Evolutionary conservation across 2,797 vertebrate species (phyloP).

Genomic region (Siniperca undulata): DNA sequence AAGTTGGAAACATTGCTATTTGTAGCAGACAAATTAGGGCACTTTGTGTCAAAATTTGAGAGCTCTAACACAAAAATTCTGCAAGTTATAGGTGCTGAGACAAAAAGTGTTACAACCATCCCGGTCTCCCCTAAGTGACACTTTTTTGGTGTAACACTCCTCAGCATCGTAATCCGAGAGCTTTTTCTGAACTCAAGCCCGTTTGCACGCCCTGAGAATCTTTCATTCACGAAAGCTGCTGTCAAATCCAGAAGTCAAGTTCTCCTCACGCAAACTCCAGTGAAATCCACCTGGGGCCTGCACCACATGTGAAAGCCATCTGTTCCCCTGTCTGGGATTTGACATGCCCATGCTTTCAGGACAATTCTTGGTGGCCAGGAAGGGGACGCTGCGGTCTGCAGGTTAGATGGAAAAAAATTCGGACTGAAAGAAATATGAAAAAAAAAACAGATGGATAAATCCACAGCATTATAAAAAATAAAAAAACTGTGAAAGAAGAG

Average conservation of each 20-base stretch:
- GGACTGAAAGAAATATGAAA: neutral
- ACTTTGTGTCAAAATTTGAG: too few species aligned
- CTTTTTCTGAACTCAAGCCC: neutral
- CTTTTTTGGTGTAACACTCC: neutral
- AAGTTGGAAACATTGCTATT: too few species aligned
- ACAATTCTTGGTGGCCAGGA: neutral
- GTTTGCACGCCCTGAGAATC: neutral
- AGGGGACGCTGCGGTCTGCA: constrained; percentile 3
- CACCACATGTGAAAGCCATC: constrained; percentile 37
- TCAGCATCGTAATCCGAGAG: neutral
- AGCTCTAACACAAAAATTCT: too few species aligned
- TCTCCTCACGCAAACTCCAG: neutral
- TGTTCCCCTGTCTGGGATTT: neutral
- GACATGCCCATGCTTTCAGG: neutral
- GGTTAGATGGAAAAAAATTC: neutral
- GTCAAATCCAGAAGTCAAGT: neutral
- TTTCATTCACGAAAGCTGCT: constrained; percentile 19
- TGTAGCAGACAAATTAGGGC: too few species aligned
- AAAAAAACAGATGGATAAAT: neutral
- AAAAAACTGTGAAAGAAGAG: neutral
- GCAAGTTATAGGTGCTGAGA: too few species aligned
- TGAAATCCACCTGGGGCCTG: neutral
- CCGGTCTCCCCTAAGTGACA: too few species aligned
- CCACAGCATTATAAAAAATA: neutral
- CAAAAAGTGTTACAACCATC: too few species aligned